Base-by-base conservation (phyloP, 2,888 invertebrate genomes). In the Entomobrya multifasciata region DNA sequence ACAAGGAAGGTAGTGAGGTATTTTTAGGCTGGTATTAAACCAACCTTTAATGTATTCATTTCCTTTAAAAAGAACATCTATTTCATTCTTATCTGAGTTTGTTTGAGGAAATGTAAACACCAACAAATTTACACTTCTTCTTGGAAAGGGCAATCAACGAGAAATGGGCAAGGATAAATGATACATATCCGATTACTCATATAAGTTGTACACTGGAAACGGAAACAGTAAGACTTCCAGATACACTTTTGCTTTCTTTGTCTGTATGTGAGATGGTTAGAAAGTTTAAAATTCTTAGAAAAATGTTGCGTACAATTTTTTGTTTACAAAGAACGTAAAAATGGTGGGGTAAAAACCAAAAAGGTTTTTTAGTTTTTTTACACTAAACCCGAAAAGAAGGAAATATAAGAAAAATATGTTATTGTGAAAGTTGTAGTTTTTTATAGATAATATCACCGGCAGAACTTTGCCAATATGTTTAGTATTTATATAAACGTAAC, bases 181-280 rank as follows among this genome's bases (percentile, higher is more conserved):
- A 65, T 44, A 20, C 47, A 70, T 25, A 49, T 72, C 72, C 49
- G 52, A 72, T 49, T n/a, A 72, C 72, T 72, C 72, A 52, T 72
- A n/a, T n/a, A 72, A 72, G 49, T 70, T 72, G 27, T 30, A 49
- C 27, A 44, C n/a, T 6, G 17, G 36, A 10, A 36, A 65, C 15
- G 3, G 13, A n/a, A 65, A 65, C 65, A 10, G n/a, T n/a, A 36
- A 22, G 67, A 44, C 44, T 41, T 17, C 27, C 36, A 36, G n/a
- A n/a, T n/a, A 36, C 36, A 36, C n/a, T n/a, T n/a, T n/a, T n/a
- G n/a, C n/a, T n/a, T n/a, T n/a, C n/a, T n/a, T n/a, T n/a, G n/a
- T n/a, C n/a, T n/a, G n/a, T n/a, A n/a, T n/a, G n/a, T n/a, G n/a
- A n/a, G n/a, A n/a, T n/a, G n/a, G n/a, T n/a, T n/a, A n/a, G n/a